Percentiles rank a stretch among this genome's conserved stretches.
Evolutionary conservation across 1,140 invertebrate genomes (phyloP).

Genomic region (Steinernema khuongi): DNA sequence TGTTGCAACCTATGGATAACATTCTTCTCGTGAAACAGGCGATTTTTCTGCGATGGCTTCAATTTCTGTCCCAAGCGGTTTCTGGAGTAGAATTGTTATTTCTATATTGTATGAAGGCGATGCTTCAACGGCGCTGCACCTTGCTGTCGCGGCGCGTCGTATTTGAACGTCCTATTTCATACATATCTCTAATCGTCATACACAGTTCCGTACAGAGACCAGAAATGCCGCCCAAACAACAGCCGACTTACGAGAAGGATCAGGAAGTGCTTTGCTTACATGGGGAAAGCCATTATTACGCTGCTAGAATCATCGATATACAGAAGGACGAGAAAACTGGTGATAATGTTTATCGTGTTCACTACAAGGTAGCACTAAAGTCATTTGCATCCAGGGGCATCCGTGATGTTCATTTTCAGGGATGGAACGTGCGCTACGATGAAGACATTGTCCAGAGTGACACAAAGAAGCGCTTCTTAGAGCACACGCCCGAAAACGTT

Average conservation of each 20-base stretch:
- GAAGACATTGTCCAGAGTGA: not conserved
- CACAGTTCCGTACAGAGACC: not conserved
- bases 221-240: not conserved
- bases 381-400: not conserved
- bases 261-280: not conserved
- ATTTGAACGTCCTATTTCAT: no score
- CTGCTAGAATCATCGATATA: not conserved
- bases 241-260: not conserved
- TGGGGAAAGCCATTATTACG: not conserved
- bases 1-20: no score
- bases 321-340: not conserved
- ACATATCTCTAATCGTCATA: no score
- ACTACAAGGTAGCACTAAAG: not conserved
- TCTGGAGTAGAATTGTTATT: no score
- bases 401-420: not conserved
- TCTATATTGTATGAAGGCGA: no score
- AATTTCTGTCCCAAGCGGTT: no score
- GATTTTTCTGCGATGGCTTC: no score
- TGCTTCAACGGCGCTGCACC: no score
- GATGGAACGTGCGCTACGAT: not conserved
- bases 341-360: not conserved
- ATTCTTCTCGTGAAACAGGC: no score
- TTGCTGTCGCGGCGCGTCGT: no score
- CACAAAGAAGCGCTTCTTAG: not conserved
- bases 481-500: not conserved